phyloP scores from a whole-genome alignment of 2,888 invertebrate genomes.

The Psylliodes chrysocephalus region DNA sequence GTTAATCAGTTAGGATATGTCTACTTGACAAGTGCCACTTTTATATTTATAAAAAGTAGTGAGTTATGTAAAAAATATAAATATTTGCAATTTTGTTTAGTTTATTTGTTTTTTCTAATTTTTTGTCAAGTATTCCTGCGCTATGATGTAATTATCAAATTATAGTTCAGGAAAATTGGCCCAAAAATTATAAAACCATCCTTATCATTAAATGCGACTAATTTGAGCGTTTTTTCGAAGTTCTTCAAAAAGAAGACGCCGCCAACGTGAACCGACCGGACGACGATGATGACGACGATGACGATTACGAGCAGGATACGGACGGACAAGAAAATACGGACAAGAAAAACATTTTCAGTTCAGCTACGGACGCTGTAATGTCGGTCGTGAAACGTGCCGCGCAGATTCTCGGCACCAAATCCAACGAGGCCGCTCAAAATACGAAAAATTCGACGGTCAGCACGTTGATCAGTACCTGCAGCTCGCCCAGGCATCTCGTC shows the following conservation, averaged over 20 bases:
- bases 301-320: constrained; percentile 62
- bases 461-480: constrained; percentile 68
- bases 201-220: no score
- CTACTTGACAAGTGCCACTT: no score
- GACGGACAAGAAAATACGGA: constrained; percentile 48
- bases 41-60: no score
- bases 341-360: constrained; percentile 81
- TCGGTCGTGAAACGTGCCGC: constrained; percentile 93
- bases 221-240: constrained; percentile 15
- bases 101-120: no score
- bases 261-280: constrained; percentile 73
- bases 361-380: constrained; percentile 90
- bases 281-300: constrained; percentile 76
- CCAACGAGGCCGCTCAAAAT: constrained; percentile 66
- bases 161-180: no score
- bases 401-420: constrained; percentile 80
- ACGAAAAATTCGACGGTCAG: constrained; percentile 67
- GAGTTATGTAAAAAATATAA: no score
- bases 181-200: no score
- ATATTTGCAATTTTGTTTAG: no score
- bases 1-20: no score
- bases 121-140: no score
- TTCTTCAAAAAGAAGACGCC: constrained; percentile 83
- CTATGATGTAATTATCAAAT: no score
- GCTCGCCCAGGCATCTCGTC: constrained; percentile 78